Evolutionary conservation across 2,797 vertebrate species (phyloP), one percentile per base, ranked within the genome.

Genomic region (Chiroxiphia lanceolata): DNA sequence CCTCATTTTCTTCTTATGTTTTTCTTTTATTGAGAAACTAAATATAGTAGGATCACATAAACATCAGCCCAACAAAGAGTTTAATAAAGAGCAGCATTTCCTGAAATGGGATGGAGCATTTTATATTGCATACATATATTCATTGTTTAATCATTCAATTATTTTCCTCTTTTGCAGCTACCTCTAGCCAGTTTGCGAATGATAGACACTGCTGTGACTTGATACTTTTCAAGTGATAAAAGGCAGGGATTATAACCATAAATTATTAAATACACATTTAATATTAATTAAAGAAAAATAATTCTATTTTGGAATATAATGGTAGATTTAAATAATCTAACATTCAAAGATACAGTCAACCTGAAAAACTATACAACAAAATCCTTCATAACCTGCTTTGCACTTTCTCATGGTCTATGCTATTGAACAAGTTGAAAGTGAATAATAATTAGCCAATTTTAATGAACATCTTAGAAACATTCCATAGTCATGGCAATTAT

Each of bases 11-110:
- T 19, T 64, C 51, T 94, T 87, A 75, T 63, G 34, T 68, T 78
- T 95, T 68, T 29, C 29, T 92, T 97, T 86, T 86, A 83, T n/a
- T 83, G 48, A 95, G 89, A 94, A 84, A 87, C 21, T 90, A 88
- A 83, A 94, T 95, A 83, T 7, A 45, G 42, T 38, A 45, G 85
- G 70, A 79, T 94, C 26, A 57, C 79, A 96, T 95, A 96, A 92
- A 33, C 29, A 27, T 29, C 29, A 81, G 17, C 2, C 48, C 27
- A 86, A 45, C 4, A 47, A 83, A 44, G 12, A 77, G 11, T 4
- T 56, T 57, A 89, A 86, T 87, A 80, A 88, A 60, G 36, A 90
- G 5, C 1, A 78, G 1, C 8, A 34, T 64, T 71, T 64, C 34
- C 21, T 61, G 38, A 88, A 93, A 59, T 21, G 4, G 18, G 12